A percentile compares a stretch with the other conserved stretches of the same genome.
Evolutionary conservation across 2,888 invertebrate species (phyloP).

Genomic region (Parascotia fuliginaria): DNA sequence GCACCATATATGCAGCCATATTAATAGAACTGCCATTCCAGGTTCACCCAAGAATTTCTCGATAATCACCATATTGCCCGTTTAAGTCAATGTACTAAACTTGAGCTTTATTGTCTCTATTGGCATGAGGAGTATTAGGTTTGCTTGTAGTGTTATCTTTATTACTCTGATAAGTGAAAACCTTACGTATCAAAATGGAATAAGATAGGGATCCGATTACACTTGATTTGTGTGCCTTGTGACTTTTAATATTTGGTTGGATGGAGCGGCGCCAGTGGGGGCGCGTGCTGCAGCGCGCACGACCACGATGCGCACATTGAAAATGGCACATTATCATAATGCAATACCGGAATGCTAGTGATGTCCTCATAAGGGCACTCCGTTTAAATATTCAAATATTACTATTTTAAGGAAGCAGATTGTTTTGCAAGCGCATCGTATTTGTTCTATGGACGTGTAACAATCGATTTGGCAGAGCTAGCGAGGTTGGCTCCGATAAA

Average conservation of each 20-base stretch:
- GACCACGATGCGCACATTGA: conserved; percentile 73
- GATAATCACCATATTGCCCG: conserved; percentile 55
- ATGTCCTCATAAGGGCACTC: conserved; percentile 67
- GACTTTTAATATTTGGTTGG: conserved; percentile 32
- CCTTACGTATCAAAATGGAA: conserved; percentile 5
- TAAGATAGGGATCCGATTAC: conserved; percentile 36
- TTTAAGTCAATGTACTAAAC: conserved; percentile 48
- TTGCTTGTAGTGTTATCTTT: conserved; percentile 42
- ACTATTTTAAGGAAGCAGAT: conserved; percentile 53
- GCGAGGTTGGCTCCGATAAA: conserved; percentile 22
- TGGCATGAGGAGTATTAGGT: conserved; percentile 46
- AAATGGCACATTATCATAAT: conserved; percentile 83
- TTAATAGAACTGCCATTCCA: conserved; percentile 60
- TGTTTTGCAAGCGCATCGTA: conserved; percentile 49
- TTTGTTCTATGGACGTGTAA: conserved; percentile 24
- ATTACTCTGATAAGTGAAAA: conserved; percentile 13
- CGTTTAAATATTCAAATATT: conserved; percentile 64
- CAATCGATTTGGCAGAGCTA: conserved; percentile 40
- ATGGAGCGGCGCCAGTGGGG: conserved; percentile 64
- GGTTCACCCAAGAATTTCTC: conserved; percentile 57
- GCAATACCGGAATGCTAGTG: conserved; percentile 76
- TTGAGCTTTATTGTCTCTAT: conserved; percentile 55
- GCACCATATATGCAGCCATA: conserved; percentile 47
- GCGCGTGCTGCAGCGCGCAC: conserved; percentile 64
- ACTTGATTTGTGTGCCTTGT: conserved; percentile 19